Evolutionary conservation across 2,113 vertebrate genomes (phyloP).

Genomic region (Mesitornis unicolor): DNA sequence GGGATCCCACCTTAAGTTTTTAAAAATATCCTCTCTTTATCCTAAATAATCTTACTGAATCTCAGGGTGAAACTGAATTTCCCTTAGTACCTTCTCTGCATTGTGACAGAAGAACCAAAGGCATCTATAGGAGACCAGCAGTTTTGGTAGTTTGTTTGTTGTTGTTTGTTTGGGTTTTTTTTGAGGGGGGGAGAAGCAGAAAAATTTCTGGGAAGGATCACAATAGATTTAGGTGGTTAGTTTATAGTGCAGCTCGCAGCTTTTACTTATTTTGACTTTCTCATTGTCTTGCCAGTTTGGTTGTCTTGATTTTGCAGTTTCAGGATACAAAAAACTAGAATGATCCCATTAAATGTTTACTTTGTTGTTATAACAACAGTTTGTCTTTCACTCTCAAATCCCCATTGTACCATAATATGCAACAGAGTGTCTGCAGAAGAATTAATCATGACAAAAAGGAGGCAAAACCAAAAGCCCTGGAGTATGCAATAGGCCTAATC

Average conservation of each 20-base stretch:
- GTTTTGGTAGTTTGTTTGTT: background rate
- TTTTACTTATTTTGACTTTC: background rate
- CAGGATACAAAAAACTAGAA: background rate
- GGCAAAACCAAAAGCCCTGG: background rate
- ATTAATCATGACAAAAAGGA: background rate
- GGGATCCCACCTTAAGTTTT: background rate
- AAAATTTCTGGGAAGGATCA: background rate
- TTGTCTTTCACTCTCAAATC: background rate
- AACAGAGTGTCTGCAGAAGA: background rate
- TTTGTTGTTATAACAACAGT: constrained; percentile 1
- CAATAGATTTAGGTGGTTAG: background rate
- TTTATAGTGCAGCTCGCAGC: background rate
- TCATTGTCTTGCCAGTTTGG: background rate
- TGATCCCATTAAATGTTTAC: background rate
- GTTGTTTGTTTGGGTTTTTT: background rate
- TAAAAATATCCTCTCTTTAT: background rate
- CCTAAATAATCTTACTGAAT: background rate
- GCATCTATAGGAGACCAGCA: fast-evolving
- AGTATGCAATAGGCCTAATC: background rate
- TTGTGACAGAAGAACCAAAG: background rate
- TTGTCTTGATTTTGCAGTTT: background rate
- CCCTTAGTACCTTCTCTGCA: background rate
- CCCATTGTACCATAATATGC: background rate
- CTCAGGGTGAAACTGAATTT: background rate
- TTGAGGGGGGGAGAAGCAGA: background rate